Conservation (phyloP, 2,113 vertebrate species). For the Marmota monax region DNA sequence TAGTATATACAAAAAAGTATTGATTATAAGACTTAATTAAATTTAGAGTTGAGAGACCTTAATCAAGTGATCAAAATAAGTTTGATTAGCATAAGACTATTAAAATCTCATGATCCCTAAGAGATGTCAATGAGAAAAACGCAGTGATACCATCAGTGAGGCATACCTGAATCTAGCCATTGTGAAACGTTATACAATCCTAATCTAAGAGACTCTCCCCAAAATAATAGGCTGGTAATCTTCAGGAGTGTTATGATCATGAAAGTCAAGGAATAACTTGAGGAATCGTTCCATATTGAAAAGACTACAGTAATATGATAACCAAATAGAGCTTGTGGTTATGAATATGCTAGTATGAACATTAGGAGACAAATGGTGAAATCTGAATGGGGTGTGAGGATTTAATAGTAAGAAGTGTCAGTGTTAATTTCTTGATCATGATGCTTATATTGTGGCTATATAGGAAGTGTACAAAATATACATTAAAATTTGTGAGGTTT, state of each 20-base stretch:
- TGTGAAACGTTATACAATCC: neutral
- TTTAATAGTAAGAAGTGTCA: neutral
- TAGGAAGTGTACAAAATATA: neutral
- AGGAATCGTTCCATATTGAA: neutral
- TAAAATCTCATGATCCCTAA: neutral
- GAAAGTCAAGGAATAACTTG: neutral
- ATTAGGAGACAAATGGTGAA: neutral
- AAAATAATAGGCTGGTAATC: neutral
- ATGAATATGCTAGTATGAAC: neutral
- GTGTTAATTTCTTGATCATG: neutral
- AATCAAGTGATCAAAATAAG: conserved; percentile 1
- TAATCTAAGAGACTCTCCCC: neutral
- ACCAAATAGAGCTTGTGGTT: neutral
- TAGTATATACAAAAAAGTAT: neutral
- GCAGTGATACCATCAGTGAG: neutral
- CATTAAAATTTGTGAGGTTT: neutral
- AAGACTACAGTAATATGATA: neutral
- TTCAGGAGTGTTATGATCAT: neutral
- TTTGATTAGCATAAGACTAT: neutral
- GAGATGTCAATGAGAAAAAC: neutral
- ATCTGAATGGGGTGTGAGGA: neutral
- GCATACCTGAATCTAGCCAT: neutral
- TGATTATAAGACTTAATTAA: neutral
- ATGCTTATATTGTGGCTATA: neutral
- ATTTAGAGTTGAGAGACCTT: neutral